Evolutionary conservation across 2,797 vertebrate genomes (phyloP).

Genomic region (Myripristis murdjan): DNA sequence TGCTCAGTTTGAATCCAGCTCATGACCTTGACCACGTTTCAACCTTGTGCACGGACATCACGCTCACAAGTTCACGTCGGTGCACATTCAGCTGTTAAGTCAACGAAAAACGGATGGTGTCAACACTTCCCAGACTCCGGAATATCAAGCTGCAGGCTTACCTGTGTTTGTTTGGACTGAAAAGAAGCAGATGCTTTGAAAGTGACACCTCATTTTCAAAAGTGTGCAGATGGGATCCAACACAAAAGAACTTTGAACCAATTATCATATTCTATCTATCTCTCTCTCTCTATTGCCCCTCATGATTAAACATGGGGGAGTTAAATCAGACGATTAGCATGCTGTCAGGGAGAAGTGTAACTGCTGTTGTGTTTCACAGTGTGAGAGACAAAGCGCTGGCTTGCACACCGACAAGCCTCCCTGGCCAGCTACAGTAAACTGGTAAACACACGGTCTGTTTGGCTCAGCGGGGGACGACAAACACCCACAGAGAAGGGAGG

Average conservation of each 20-base stretch:
- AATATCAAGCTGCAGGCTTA: not conserved
- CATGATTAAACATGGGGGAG: slow-evolving; percentile 83
- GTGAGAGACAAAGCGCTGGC: slow-evolving; percentile 81
- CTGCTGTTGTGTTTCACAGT: slow-evolving; percentile 84
- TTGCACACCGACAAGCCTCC: slow-evolving; percentile 80
- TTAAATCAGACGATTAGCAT: slow-evolving; percentile 83
- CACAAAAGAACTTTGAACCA: slow-evolving; percentile 78
- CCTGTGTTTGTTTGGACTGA: slow-evolving; percentile 28
- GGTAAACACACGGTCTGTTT: slow-evolving; percentile 82
- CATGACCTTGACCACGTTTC: too few species aligned
- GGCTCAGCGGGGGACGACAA: slow-evolving; percentile 80
- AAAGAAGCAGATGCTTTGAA: slow-evolving; percentile 52
- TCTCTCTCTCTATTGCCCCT: slow-evolving; percentile 63
- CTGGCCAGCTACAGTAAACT: slow-evolving; percentile 78
- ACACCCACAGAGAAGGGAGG: slow-evolving; percentile 73
- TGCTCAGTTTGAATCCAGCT: too few species aligned
- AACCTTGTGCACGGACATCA: too few species aligned
- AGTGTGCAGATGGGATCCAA: slow-evolving; percentile 77
- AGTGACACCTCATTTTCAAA: slow-evolving; percentile 69
- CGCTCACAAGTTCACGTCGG: too few species aligned
- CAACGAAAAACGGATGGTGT: not conserved
- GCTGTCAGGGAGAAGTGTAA: slow-evolving; percentile 82
- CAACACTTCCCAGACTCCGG: not conserved
- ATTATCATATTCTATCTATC: slow-evolving; percentile 77
- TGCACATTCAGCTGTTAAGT: too few species aligned